A percentile compares a stretch with the other conserved stretches of the same genome.
Evolutionary conservation across 2,797 vertebrate species (phyloP).

Genomic region (Hipposideros larvatus): DNA sequence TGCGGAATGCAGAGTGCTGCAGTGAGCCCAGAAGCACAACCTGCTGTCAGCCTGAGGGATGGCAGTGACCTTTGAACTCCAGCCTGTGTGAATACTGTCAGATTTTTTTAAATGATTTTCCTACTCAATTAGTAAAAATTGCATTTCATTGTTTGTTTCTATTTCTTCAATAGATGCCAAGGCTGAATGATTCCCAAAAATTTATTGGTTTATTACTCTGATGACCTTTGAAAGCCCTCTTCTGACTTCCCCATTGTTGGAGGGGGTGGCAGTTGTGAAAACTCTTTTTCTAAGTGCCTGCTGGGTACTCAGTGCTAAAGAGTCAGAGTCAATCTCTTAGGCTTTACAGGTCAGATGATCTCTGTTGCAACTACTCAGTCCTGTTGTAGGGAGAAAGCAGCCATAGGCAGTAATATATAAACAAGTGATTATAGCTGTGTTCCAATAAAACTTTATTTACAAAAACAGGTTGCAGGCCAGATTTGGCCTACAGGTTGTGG

Average conservation of each 20-base stretch:
- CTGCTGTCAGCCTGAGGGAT: neutral
- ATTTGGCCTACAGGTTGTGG: neutral
- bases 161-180: conserved; percentile 4
- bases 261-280: neutral
- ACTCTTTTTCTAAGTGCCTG: neutral
- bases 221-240: neutral
- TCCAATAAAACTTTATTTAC: conserved; percentile 15
- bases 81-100: neutral
- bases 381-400: neutral
- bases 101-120: neutral
- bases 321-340: neutral
- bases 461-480: neutral
- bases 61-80: neutral
- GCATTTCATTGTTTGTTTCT: neutral
- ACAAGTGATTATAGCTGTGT: neutral
- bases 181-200: neutral
- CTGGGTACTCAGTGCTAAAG: neutral
- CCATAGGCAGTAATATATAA: neutral
- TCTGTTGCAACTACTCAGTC: neutral
- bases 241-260: neutral
- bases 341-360: neutral
- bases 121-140: neutral
- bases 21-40: neutral
- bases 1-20: neutral
- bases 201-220: neutral